Conservation (phyloP, 2,888 invertebrate genomes). For the Caenorhabditis imperialis region DNA sequence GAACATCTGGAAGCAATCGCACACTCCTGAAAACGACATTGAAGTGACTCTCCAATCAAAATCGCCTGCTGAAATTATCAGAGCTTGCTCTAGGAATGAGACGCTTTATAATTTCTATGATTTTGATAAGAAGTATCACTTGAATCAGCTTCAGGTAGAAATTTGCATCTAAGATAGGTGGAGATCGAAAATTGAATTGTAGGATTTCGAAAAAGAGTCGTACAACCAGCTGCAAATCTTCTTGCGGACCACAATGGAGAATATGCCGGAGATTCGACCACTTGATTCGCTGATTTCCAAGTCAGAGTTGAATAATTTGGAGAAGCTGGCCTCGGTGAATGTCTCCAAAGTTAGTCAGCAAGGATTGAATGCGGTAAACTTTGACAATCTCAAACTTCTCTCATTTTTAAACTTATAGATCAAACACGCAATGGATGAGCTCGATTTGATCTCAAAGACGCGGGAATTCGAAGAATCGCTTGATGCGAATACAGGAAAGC, state of each 20-base stretch:
- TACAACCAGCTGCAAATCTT: constrained; percentile 57
- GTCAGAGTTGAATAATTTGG: constrained; percentile 53
- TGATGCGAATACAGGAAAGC: constrained; percentile 56
- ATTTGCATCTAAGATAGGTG: not conserved
- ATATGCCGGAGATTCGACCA: constrained; percentile 56
- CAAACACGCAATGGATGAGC: constrained; percentile 58
- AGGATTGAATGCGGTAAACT: constrained; percentile 60
- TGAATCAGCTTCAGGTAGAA: constrained; percentile 63
- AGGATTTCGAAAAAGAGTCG: constrained; percentile 63
- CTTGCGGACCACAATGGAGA: constrained; percentile 50
- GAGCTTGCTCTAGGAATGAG: constrained; percentile 71
- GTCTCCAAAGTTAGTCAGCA: constrained; percentile 58
- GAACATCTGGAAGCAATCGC: constrained; percentile 58
- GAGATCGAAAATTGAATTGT: not conserved
- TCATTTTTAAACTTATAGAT: constrained; percentile 49
- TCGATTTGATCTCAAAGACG: constrained; percentile 60
- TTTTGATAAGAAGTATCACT: constrained; percentile 73
- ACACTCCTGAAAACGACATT: constrained; percentile 47
- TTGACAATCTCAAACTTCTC: too few species aligned
- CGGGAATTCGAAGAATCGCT: constrained; percentile 60
- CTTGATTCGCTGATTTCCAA: constrained; percentile 51
- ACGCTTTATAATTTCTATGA: constrained; percentile 75
- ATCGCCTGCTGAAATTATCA: constrained; percentile 68
- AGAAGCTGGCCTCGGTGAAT: constrained; percentile 61
- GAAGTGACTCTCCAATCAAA: constrained; percentile 56